These are phyloP conservation scores for Hirtodrosophila trivittata DNA, from an alignment of 2,888 invertebrate genomes.

Conservation along the genomic window DNA sequence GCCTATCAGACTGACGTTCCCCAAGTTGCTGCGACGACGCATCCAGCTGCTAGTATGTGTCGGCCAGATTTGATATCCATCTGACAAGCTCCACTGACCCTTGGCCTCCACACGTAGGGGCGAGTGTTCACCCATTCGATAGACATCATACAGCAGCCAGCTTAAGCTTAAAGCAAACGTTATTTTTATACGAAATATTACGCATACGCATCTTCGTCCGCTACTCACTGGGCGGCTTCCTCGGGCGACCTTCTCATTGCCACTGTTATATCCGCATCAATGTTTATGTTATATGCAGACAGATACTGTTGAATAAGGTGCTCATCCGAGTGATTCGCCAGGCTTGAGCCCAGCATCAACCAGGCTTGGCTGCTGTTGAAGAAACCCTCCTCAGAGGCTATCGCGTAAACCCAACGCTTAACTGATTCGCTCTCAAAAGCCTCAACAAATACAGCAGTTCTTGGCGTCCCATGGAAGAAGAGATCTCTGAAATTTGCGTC, in stretches of 20 bases:
- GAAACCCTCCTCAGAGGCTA: constrained; percentile 55
- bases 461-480: constrained; percentile 61
- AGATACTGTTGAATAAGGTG: constrained; percentile 45
- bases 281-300: constrained; percentile 58
- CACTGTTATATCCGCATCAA: constrained; percentile 80
- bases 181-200: constrained; percentile 5
- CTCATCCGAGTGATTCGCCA: constrained; percentile 26
- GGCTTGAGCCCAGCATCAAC: constrained; percentile 64
- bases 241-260: constrained; percentile 44
- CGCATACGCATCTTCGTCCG: neutral
- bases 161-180: constrained; percentile 19
- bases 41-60: constrained; percentile 57
- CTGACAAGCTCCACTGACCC: constrained; percentile 67
- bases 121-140: constrained; percentile 58
- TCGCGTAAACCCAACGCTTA: constrained; percentile 43
- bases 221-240: constrained; percentile 34
- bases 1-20: constrained; percentile 57
- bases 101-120: constrained; percentile 62
- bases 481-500: constrained; percentile 54
- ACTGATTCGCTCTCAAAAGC: constrained; percentile 36
- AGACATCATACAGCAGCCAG: constrained; percentile 75
- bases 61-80: constrained; percentile 54
- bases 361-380: constrained; percentile 78
- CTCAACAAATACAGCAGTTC: constrained; percentile 68
- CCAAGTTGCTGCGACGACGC: constrained; percentile 71